Base-by-base conservation (phyloP, 92 coral and sea anemone genomes). In the Parazoanthus atlanticus region DNA sequence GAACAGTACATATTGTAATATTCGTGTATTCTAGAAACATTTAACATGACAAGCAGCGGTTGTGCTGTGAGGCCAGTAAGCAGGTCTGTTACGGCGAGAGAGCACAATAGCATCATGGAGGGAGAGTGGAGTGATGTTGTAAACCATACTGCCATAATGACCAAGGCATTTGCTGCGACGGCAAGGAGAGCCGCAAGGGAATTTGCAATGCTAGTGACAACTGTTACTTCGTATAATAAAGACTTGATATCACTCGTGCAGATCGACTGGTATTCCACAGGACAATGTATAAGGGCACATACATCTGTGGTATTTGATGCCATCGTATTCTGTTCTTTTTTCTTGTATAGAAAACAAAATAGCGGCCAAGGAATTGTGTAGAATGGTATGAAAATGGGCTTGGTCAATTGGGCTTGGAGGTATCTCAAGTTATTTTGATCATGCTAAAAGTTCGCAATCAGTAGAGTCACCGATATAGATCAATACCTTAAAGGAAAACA, bases 1-100 rank as follows among this genome's bases (percentile, higher is more conserved):
- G 43, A 2, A 38, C 78, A 74, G 40, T 74, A 74, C 78, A 74
- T 31, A 10, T 33, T 25, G 5, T 74, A 33, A 33, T 31, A 17
- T 33, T 40, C 78, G 29, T 38, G 47, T 31, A 74, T 74, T 74
- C 78, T 33, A 19, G 78, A 74, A 31, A 74, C 78, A 17, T 74
- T 74, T 23, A 74, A 17, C 78, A 74, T 33, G 21, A 74, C 78
- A 19, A 74, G 78, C 10, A 74, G 78, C 6, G 78, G 78, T 25
- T 73, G 77, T 13, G 77, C 77, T 25, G 34, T 28, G 28, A 73
- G 77, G 41, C 77, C 77, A 15, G 77, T 73, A 13, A 73, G 8
- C 10, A 73, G 21, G 77, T 73, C 77, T 31, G 77, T 73, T 32
- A 30, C 23, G 21, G 77, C 77, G 23, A 73, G 77, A 3, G 19